Base-by-base conservation (phyloP, 2,113 vertebrate genomes). In the Indicator maculatus region DNA sequence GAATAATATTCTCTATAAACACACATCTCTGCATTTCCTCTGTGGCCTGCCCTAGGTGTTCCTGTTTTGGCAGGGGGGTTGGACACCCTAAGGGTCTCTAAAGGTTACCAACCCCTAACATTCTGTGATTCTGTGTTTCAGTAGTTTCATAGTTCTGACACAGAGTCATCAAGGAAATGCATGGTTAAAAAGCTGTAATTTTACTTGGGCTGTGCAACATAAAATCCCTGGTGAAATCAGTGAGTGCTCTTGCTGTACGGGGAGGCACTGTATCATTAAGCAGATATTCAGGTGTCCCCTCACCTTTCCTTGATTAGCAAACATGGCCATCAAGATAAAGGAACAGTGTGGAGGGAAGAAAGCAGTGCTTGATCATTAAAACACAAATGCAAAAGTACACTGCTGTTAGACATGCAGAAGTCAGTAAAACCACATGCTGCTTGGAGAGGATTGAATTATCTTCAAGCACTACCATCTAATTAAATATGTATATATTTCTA, bases 401-500 rank as follows among this genome's bases (percentile, higher is more conserved):
- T 93, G 76, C 72, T 93, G 38, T 83, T 72, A 95, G 71, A 91
- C 83, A 78, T 20, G 53, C 36, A 96, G 66, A 94, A 97, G 93
- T 94, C 90, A 81, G 65, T 88, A 90, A 89, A 96, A 78, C 66
- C 85, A 78, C 85, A 90, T 72, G 70, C 70, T 91, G 76, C 84
- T 95, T 95, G 61, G 85, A 91, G 88, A 95, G 80, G 85, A 93
- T 31, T 93, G 93, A 90, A 90, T 94, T 95, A 86, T 95, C 90
- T 96, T 95, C 91, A 91, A 93, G 90, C 79, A 91, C 89, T 96
- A 69, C 58, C n/a, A 59, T 81, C 79, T 90, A 91, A 95, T 94
- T 95, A 96, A 95, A 89, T 94, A 95, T 90, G 84, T 63, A 95
- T 90, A 95, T 91, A 95, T 93, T 96, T 95, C 88, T 81, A 88